Evolutionary conservation across 2,113 vertebrate species (phyloP).

Genomic region (Pteruthius melanotis): DNA sequence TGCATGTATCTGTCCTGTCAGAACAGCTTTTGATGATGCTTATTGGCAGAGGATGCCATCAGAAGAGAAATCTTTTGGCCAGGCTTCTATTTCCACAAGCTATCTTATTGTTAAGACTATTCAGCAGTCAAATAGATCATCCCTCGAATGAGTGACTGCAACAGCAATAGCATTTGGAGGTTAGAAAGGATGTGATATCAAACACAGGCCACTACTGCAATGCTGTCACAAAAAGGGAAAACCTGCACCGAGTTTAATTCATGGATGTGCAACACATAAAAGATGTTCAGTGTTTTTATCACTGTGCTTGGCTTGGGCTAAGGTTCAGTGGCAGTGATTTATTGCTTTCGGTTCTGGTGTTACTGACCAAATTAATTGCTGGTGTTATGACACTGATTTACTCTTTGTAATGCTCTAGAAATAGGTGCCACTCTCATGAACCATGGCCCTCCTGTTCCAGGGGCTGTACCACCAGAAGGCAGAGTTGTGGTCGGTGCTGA

Average conservation of each 20-base stretch:
- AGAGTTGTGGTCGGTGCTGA: background rate
- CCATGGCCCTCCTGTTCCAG: background rate
- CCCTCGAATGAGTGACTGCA: background rate
- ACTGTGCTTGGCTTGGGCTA: background rate
- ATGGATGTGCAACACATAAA: background rate
- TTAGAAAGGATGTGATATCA: background rate
- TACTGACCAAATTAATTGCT: background rate
- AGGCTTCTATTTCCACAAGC: background rate
- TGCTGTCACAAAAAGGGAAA: background rate
- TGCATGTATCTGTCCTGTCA: background rate
- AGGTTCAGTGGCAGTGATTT: background rate
- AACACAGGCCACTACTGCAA: background rate
- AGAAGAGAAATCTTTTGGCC: slow-evolving; percentile 5
- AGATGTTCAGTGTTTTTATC: background rate
- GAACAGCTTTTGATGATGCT: background rate
- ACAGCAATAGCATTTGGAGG: background rate
- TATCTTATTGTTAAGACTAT: background rate
- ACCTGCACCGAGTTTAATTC: background rate
- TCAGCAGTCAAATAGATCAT: slow-evolving; percentile 25
- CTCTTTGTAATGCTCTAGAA: background rate
- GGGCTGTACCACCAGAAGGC: background rate
- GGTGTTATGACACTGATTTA: background rate
- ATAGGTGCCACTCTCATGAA: background rate
- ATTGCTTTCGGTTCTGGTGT: background rate
- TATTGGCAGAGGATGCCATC: background rate